Percentiles rank a stretch among this genome's conserved stretches.
Evolutionary conservation across 92 coral and sea anemone genomes (phyloP).

Genomic region (Porites evermanni): DNA sequence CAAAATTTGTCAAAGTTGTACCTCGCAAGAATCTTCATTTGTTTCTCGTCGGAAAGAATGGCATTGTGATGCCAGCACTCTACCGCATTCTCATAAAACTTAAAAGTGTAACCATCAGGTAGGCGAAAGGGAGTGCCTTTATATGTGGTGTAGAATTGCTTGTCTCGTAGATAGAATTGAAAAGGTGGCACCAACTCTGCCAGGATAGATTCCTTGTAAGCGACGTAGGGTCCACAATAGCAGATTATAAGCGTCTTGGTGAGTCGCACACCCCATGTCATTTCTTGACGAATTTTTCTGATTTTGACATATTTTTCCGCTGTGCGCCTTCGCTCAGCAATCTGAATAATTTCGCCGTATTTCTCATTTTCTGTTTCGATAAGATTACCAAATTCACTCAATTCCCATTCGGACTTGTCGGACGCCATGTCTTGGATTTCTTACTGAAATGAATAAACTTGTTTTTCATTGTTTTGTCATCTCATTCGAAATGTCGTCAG

Average conservation of each 20-base stretch:
- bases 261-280: not conserved
- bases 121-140: not conserved
- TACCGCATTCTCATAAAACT: not conserved
- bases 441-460: not conserved
- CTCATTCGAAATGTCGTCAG: not conserved
- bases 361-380: not conserved
- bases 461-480: not conserved
- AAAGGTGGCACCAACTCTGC: not conserved
- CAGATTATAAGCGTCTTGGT: not conserved
- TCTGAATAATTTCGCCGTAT: not conserved
- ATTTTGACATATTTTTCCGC: not conserved
- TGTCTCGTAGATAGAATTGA: not conserved
- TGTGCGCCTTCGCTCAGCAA: not conserved
- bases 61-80: not conserved
- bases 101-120: not conserved
- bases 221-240: not conserved
- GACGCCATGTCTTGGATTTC: not conserved
- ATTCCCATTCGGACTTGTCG: not conserved
- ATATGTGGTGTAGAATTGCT: not conserved
- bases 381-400: not conserved
- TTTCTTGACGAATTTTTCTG: not conserved
- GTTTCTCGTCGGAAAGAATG: not conserved
- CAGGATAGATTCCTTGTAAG: not conserved
- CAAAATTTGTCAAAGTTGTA: not conserved
- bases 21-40: not conserved